These are phyloP conservation scores for Cephus cinctus DNA, from an alignment of 1,140 invertebrate species.

Conservation along the genomic window DNA sequence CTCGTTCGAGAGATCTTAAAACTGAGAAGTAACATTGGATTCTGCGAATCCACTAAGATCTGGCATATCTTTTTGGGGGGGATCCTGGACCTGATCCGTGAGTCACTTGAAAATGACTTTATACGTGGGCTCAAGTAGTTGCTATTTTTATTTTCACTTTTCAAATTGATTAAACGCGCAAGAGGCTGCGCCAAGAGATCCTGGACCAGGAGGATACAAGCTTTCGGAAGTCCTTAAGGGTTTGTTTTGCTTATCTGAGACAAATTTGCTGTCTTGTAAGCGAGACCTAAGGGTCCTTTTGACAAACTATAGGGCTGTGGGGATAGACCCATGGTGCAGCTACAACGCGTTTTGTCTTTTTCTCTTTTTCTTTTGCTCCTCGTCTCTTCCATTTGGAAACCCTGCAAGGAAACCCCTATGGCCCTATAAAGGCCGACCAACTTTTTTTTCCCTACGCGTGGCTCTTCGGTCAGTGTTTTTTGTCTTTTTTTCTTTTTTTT, in stretches of 20 bases:
- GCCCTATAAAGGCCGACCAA: not conserved
- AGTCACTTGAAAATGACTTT: too few relatives aligned
- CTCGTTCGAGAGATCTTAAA: too few relatives aligned
- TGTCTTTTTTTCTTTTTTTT: too few relatives aligned
- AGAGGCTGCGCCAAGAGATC: too few relatives aligned
- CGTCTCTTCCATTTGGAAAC: not conserved
- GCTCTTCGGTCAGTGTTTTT: constrained; percentile 26
- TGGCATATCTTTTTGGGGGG: too few relatives aligned
- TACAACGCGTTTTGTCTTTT: not conserved
- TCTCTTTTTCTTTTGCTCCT: not conserved
- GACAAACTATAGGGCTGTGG: constrained; percentile 42
- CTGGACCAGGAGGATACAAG: too few relatives aligned
- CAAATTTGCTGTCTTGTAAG: constrained; percentile 55
- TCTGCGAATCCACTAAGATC: too few relatives aligned
- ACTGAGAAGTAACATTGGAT: too few relatives aligned
- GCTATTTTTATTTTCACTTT: too few relatives aligned
- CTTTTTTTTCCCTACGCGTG: constrained; percentile 1
- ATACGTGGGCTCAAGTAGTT: too few relatives aligned
- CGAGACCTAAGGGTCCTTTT: constrained; percentile 49
- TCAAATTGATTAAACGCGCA: too few relatives aligned
- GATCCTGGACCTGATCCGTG: too few relatives aligned
- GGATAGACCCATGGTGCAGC: not conserved
- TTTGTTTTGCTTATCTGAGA: constrained; percentile 54
- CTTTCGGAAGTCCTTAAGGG: constrained; percentile 36
- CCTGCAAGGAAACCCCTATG: not conserved